A percentile compares a stretch with the other conserved stretches of the same genome.
Conservation (phyloP, 2,113 vertebrate species). For the Proterorhinus semilunaris region DNA sequence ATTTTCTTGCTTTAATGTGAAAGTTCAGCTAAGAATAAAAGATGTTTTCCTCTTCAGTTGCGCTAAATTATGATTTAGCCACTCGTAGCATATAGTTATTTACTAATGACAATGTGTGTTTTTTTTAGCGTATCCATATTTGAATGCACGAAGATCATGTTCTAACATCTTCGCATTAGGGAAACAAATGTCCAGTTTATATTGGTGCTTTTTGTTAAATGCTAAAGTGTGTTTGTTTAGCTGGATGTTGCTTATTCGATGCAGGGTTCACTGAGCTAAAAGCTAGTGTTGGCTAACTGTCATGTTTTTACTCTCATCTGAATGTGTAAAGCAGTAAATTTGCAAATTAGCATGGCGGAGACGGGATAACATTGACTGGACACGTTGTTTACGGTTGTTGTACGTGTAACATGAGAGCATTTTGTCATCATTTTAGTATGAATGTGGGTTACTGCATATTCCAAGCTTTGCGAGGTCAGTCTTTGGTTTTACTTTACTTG, state of each 20-base stretch:
- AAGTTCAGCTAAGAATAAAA: not conserved
- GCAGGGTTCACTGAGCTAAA: slow-evolving; percentile 1
- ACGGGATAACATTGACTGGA: too few relatives aligned
- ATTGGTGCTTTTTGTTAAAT: not conserved
- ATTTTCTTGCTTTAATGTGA: not conserved
- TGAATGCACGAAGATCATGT: not conserved
- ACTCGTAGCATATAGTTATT: not conserved
- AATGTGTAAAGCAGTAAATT: too few relatives aligned
- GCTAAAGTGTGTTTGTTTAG: not conserved
- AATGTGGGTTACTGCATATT: too few relatives aligned
- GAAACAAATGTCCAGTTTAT: not conserved
- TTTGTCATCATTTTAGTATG: too few relatives aligned
- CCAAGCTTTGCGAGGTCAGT: too few relatives aligned
- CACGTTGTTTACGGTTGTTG: too few relatives aligned
- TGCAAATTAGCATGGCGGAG: too few relatives aligned
- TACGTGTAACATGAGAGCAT: too few relatives aligned
- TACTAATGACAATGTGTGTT: not conserved
- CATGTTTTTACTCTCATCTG: not conserved
- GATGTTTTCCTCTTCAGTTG: not conserved
- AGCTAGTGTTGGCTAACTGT: not conserved
- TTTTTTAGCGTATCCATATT: not conserved
- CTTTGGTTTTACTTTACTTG: too few relatives aligned
- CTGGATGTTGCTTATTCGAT: not conserved
- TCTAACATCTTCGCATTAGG: not conserved
- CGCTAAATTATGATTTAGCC: not conserved